Evolutionary conservation across 2,113 vertebrate genomes (phyloP).

Genomic region (Hippocampus zosterae): DNA sequence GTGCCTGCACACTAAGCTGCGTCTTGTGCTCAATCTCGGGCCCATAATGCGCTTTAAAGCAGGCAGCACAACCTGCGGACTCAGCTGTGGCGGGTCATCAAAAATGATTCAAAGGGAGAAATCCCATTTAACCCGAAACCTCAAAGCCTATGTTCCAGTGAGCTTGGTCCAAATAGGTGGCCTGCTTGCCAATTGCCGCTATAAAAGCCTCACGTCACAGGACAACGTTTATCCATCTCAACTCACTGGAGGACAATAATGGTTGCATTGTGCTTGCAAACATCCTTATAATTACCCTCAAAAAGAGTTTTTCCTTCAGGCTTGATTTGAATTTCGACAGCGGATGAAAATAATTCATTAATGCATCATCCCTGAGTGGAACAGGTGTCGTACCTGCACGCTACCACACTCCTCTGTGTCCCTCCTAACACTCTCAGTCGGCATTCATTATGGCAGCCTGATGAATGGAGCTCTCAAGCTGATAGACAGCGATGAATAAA

Average conservation of each 20-base stretch:
- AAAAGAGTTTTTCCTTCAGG: constrained; percentile 40
- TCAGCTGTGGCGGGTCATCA: constrained; percentile 70
- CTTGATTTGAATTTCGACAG: constrained; percentile 53
- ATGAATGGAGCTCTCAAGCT: constrained; percentile 58
- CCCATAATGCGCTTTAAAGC: constrained; percentile 68
- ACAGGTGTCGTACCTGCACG: constrained; percentile 52
- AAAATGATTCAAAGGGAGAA: constrained; percentile 70
- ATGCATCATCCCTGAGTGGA: constrained; percentile 54
- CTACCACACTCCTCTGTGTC: constrained; percentile 55
- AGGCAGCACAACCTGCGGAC: constrained; percentile 69
- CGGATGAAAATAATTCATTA: constrained; percentile 53
- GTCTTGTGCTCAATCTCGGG: constrained; percentile 58
- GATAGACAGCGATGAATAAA: constrained; percentile 41
- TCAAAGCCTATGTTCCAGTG: constrained; percentile 65
- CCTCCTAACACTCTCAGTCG: constrained; percentile 57
- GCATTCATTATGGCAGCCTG: constrained; percentile 61
- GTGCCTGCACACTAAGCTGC: constrained; percentile 46
- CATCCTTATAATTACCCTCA: constrained; percentile 42
- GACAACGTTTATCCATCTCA: constrained; percentile 38
- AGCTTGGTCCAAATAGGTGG: constrained; percentile 51
- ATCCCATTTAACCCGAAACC: constrained; percentile 73
- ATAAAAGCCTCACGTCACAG: constrained; percentile 45
- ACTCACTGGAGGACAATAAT: not conserved
- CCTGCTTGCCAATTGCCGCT: constrained; percentile 49
- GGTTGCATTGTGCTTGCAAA: not conserved